Evolutionary conservation across 2,888 invertebrate genomes (phyloP).

Genomic region (Dusona sp.): DNA sequence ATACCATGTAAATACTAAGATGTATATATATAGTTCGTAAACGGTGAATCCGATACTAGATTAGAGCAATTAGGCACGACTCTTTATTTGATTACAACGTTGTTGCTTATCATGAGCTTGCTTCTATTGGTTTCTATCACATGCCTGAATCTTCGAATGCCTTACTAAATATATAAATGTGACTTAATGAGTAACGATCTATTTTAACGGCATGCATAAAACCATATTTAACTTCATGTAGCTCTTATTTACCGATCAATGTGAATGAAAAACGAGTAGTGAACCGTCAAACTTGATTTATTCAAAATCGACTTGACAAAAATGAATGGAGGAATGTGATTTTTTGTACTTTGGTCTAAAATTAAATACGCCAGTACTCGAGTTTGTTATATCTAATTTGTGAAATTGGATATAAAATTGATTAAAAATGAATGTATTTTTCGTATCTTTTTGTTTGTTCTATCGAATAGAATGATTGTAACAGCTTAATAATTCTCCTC

Average conservation of each 20-base stretch:
- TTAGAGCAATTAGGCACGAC: slow-evolving; percentile 75
- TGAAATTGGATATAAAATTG: background rate
- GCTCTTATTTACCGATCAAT: background rate
- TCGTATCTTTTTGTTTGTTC: background rate
- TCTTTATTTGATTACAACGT: slow-evolving; percentile 69
- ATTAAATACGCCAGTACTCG: too few relatives aligned
- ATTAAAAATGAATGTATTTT: background rate
- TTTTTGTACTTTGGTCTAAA: too few relatives aligned
- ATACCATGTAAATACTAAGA: slow-evolving; percentile 30
- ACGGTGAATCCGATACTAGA: slow-evolving; percentile 67
- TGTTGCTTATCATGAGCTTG: slow-evolving; percentile 70
- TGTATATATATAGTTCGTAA: slow-evolving; percentile 35
- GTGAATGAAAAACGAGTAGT: background rate
- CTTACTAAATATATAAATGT: background rate
- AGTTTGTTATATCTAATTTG: background rate
- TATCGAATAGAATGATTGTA: slow-evolving; percentile 62
- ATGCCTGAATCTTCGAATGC: slow-evolving; percentile 23
- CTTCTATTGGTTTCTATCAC: slow-evolving; percentile 34
- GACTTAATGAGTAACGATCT: background rate
- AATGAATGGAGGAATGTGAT: too few relatives aligned
- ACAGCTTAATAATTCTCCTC: slow-evolving; percentile 57
- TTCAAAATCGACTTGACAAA: too few relatives aligned
- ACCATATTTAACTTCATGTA: background rate
- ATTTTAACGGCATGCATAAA: background rate
- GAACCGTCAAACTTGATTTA: background rate